These are phyloP conservation scores for Ellobius talpinus DNA, from an alignment of 2,113 vertebrate species.

Conservation along the genomic window DNA sequence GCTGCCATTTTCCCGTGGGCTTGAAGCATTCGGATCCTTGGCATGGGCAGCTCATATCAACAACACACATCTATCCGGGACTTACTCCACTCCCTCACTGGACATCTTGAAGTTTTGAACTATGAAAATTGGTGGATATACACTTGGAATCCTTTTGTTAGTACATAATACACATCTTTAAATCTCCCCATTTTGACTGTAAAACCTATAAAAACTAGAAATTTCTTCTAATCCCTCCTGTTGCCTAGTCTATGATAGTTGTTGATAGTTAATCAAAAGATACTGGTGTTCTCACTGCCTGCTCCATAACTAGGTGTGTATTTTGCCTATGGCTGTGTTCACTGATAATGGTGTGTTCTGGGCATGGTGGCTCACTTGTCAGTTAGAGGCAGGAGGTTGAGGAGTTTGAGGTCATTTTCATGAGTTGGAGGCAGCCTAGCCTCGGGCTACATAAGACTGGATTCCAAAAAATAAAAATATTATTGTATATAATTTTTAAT, in stretches of 20 bases:
- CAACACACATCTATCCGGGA: too few species aligned
- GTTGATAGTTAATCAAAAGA: background rate
- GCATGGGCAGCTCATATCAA: background rate
- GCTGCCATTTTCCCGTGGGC: background rate
- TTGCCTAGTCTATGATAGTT: background rate
- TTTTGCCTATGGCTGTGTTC: background rate
- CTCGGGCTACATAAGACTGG: background rate
- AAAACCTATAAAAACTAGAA: background rate
- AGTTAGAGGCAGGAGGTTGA: background rate
- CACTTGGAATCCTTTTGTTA: background rate
- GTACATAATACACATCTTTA: background rate
- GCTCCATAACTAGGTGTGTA: background rate
- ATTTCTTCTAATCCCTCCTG: background rate
- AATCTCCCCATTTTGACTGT: background rate
- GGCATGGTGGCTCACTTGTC: background rate
- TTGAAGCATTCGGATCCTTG: background rate
- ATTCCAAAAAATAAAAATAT: background rate
- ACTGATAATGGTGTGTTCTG: background rate
- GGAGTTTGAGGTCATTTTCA: background rate
- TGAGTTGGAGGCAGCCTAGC: background rate
- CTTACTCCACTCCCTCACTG: background rate
- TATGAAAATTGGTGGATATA: background rate
- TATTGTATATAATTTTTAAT: slow-evolving; percentile 6
- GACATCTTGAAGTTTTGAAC: background rate
- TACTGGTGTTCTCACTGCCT: background rate